Evolutionary conservation across 2,888 invertebrate species (phyloP), one percentile per base, ranked within the genome.

Genomic region (Tenthredo livida): DNA sequence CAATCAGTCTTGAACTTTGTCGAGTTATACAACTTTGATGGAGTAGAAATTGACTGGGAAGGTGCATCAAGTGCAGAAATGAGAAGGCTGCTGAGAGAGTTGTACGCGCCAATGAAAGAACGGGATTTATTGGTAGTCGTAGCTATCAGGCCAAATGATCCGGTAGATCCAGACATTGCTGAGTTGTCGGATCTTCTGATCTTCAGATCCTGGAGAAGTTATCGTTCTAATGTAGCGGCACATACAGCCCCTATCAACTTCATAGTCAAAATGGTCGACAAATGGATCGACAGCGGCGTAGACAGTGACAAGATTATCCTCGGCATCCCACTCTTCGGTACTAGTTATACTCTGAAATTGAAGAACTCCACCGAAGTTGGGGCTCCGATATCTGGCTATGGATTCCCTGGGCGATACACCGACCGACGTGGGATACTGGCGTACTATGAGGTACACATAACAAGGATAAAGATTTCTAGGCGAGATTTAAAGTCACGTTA

Each of bases 1-100:
- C 94, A 95, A 58, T 96, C 97, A 65, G 95, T 96, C 0, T 91
- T 97, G 0, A 93, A 94, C 70, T 96, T 97, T 89, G 91, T 97
- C 78, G 94, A 95, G 85, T 94, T 95, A 85, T 95, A 97, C 88
- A 95, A 95, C 85, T 97, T 98, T 90, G 97, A 98, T 91, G 98
- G 98, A 0, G 93, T 97, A 15, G 97, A 97, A 90, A 94, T 98
- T 5, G 96, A 97, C 89, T 97, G 88, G 94, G 94, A 84, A 93
- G 93, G 15, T 90, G 92, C 75, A 37, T 86, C 91, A 88, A 72
- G 94, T 93, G 77, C 95, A 95, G 91, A 96, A 94, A 90, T 96
- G 65, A 94, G 95, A 37, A 92, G 94, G 43, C 92, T 94, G 6
- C 93, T 97, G 47, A 95, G 95, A 88, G 96, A 96, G 89, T 91